These are phyloP conservation scores for Lonchura striata DNA, from an alignment of 2,113 vertebrate species.

Conservation along the genomic window DNA sequence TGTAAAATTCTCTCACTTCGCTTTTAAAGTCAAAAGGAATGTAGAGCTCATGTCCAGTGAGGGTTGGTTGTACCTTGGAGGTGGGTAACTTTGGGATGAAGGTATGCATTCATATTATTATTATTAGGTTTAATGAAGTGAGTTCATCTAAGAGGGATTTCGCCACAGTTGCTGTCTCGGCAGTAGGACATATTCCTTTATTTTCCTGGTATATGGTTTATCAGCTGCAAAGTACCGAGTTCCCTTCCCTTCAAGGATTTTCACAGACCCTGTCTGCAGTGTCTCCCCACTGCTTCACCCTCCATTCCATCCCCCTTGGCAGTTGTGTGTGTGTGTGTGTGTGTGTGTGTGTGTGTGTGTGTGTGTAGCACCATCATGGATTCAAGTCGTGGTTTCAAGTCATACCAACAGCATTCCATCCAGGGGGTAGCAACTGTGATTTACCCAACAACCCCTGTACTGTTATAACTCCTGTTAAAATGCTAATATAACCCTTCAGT, in stretches of 20 bases:
- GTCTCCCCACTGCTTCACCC: too few relatives aligned
- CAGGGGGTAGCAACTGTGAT: background rate
- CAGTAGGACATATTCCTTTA: background rate
- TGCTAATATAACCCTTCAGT: background rate
- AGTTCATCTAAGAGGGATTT: background rate
- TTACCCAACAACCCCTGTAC: background rate
- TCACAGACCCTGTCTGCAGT: background rate
- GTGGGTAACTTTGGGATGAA: background rate
- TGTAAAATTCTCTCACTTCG: background rate
- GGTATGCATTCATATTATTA: too few relatives aligned
- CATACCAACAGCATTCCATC: background rate
- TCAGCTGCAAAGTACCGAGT: background rate
- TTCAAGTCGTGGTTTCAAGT: background rate
- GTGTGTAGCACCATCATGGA: background rate
- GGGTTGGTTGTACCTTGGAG: fast-evolving
- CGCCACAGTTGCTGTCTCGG: background rate
- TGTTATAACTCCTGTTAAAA: background rate
- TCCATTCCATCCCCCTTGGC: background rate
- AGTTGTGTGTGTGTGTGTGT: background rate
- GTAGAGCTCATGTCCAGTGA: too few relatives aligned
- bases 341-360: too few relatives aligned
- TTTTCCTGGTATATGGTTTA: background rate
- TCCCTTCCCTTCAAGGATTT: background rate
- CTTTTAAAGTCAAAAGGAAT: background rate
- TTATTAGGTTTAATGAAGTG: background rate